A percentile compares a stretch with the other conserved stretches of the same genome.
Evolutionary conservation across 2,888 invertebrate species (phyloP).

Genomic region (Bellardia bayeri): DNA sequence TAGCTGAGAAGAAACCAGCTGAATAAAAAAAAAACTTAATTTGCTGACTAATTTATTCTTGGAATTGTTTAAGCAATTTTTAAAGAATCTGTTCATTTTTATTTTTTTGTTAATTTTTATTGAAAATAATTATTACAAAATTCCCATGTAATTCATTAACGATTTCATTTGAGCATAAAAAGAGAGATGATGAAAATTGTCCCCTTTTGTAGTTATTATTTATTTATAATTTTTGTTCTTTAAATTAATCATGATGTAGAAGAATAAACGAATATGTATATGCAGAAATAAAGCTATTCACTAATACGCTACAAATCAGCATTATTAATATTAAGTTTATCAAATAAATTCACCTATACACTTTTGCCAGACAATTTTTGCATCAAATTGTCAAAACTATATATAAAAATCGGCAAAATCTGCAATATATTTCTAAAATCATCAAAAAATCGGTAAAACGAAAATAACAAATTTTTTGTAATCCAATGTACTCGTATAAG

Average conservation of each 20-base stretch:
- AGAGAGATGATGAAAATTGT: slow-evolving; percentile 31
- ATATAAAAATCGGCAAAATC: no score
- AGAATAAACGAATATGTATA: neutral
- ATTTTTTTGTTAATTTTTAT: slow-evolving; percentile 26
- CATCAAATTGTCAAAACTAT: no score
- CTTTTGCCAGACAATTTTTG: no score
- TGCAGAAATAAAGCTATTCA: neutral
- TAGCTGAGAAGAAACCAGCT: slow-evolving; percentile 4
- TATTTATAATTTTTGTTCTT: neutral
- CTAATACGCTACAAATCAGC: neutral
- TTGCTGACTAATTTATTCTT: slow-evolving; percentile 52
- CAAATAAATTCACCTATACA: no score
- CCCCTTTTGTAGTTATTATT: neutral
- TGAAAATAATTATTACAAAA: slow-evolving; percentile 63
- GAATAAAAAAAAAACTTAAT: slow-evolving; percentile 15
- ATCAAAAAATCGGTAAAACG: no score
- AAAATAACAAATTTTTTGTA: no score
- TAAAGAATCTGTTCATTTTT: slow-evolving; percentile 21
- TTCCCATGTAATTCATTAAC: slow-evolving; percentile 69
- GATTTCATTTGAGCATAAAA: slow-evolving; percentile 45
- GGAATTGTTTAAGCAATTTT: slow-evolving; percentile 55
- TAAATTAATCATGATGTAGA: slow-evolving; percentile 44
- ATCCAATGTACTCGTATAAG: no score
- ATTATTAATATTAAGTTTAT: no score
- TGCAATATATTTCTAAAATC: no score